Base-by-base conservation (phyloP, 1,140 invertebrate species). In the Sinella curviseta region DNA sequence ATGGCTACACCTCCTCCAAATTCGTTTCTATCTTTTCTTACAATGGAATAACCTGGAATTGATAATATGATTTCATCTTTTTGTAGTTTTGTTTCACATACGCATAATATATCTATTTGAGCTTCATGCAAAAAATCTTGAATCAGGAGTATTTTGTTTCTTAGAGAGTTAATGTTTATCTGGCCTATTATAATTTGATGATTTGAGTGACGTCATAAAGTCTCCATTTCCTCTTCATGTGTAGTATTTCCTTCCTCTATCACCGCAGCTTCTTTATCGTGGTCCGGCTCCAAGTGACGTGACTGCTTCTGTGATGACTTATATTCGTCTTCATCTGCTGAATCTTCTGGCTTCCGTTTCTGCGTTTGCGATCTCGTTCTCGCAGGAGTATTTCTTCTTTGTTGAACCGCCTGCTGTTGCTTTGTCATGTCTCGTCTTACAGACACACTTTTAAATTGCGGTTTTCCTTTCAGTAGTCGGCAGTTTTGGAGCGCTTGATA, bases 1-100 rank as follows among this genome's bases (percentile, higher is more conserved):
- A 74, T 74, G 3, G 70, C 70, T 74, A 74, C 70, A 74, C 70
- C 70, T 12, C 70, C 70, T 2, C 70, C 70, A 17, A 12, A 28
- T 4, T 26, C 30, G 12, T 8, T 74, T 33, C 70, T 74, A 26
- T 74, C 70, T 31, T 36, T 28, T 17, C 70, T 8, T 12, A 31
- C 12, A 8, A 74, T 28, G 3, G 4, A 2, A 74, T 28, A 74
- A 28, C 30, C 70, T 31, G 24, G 26, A 8, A 74, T 74, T 16
- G 4, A 8, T 4, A 74, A 28, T 31, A 31, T 4, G 2, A 8
- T 74, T 4, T 28, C 31, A 31, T 33, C 26, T 31, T 12, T 16
- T 8, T 74, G 1, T 16, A 74, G 17, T 30, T 74, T 74, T 16
- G 70, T 74, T 36, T 74, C 70, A 31, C 1, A 16, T 3, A 74